phyloP scores from a whole-genome alignment of 2,888 invertebrate genomes.

The Sipunculus nudus region DNA sequence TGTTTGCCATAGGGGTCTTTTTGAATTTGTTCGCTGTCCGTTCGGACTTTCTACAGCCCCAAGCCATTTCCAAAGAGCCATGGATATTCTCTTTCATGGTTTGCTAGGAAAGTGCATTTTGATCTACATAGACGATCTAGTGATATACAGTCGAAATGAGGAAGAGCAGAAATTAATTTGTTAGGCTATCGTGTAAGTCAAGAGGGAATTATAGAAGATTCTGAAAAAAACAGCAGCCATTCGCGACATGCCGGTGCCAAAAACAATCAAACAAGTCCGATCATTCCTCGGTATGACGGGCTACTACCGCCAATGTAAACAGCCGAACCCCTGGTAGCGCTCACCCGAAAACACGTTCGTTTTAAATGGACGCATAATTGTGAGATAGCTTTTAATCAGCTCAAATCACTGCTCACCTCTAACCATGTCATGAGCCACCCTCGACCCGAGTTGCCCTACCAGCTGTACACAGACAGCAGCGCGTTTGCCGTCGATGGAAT shows the following conservation, averaged over 20 bases:
- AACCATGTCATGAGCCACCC: constrained; percentile 3
- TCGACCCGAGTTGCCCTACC: neutral
- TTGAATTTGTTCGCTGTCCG: constrained; percentile 12
- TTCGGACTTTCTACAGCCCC: constrained; percentile 23
- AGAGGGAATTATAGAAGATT: constrained; percentile 13
- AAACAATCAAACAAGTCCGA: constrained; percentile 1
- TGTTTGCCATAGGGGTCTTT: constrained; percentile 27
- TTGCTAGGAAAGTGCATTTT: too few relatives aligned
- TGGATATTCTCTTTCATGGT: too few relatives aligned
- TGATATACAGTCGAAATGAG: neutral
- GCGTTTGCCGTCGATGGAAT: constrained; percentile 6
- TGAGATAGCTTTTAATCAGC: constrained; percentile 1
- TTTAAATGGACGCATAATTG: neutral
- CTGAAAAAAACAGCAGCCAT: constrained; percentile 13
- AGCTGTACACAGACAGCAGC: constrained; percentile 13
- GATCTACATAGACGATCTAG: neutral
- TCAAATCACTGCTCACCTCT: neutral
- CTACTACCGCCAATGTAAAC: constrained; percentile 6
- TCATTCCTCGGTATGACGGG: constrained; percentile 14
- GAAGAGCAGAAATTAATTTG: too few relatives aligned
- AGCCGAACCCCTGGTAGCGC: neutral
- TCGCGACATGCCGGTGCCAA: neutral
- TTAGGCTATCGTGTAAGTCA: too few relatives aligned
- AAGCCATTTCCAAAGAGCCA: constrained; percentile 20
- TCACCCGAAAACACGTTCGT: neutral